Evolutionary conservation across 2,888 invertebrate species (phyloP).

Genomic region (Luperina nickerlii): DNA sequence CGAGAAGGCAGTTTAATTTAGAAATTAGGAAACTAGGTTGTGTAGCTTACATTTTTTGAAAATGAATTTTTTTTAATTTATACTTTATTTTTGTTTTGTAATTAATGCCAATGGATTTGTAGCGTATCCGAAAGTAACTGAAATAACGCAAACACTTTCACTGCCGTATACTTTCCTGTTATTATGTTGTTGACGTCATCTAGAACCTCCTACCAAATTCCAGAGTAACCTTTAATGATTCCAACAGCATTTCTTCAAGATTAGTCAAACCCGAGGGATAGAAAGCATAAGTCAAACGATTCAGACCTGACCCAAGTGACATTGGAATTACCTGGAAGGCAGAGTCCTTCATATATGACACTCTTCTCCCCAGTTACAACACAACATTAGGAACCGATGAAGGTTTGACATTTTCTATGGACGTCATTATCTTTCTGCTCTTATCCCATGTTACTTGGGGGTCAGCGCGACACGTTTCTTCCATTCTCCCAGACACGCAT

Average conservation of each 20-base stretch:
- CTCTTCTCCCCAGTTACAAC: not conserved
- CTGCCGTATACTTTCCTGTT: not conserved
- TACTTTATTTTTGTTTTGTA: conserved; percentile 19
- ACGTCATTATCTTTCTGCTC: not conserved
- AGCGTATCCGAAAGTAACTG: not conserved
- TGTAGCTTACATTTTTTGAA: conserved; percentile 3
- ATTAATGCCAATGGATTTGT: conserved; percentile 2
- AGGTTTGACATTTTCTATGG: not conserved
- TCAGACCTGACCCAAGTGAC: not conserved
- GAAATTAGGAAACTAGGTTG: conserved; percentile 28
- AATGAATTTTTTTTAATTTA: conserved; percentile 7
- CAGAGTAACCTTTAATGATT: not conserved
- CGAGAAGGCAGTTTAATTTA: conserved; percentile 19
- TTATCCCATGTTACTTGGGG: not conserved
- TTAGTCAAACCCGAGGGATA: not conserved
- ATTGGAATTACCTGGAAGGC: not conserved
- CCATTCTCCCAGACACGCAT: not conserved
- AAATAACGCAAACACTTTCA: conserved; percentile 24
- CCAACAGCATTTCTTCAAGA: not conserved
- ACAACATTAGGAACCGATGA: not conserved
- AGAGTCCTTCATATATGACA: not conserved
- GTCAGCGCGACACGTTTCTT: not conserved
- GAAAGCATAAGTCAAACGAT: not conserved
- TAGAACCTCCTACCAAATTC: not conserved
- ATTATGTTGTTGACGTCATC: not conserved